Base-by-base conservation (phyloP, 1,140 invertebrate genomes). In the Epicauta chinensis region DNA sequence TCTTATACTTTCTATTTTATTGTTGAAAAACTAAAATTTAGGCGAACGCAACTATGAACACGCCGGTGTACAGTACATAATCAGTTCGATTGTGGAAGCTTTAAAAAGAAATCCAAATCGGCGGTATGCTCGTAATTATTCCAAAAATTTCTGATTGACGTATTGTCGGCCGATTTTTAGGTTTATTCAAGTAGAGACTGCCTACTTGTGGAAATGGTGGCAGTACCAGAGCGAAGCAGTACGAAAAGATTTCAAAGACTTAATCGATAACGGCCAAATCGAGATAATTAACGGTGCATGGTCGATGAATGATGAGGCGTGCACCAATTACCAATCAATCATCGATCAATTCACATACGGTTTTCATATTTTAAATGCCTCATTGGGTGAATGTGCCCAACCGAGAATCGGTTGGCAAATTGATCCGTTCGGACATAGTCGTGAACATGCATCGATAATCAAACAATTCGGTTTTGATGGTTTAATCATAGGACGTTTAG, bases 261-360 rank as follows among this genome's bases (percentile, higher is more conserved):
- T 79, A 11, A 67, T 55, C 72, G 76, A 51, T 10, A 69, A 73
- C 43, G 86, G 84, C 15, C 78, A 80, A 36, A 67, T 93, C 10
- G 86, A 91, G 70, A 86, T 93, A 61, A 83, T 80, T 50, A 77
- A 75, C 2, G 84, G 84, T 1, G 77, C 76, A 3, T 86, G 83
- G 82, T 79, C 77, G 51, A 86, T 88, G 84, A 87, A 90, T 66
- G 89, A 92, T 65, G 89, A 92, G 64, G 88, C 87, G 0, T 73
- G 81, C 0, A 75, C 82, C 2, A 84, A 91, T 69, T 93, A 93
- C 62, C 77, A 81, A 39, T 83, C 83, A 31, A 84, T 89, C n/a
- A 87, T 93, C 56, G 89, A 93, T 65, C 87, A 91, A 64, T 86
- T 87, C 69, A 77, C 78, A 44, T 79, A 76, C 76, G 78, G 78